Conservation (phyloP, 2,113 vertebrate genomes). For the Paracanthobrama guichenoti region DNA sequence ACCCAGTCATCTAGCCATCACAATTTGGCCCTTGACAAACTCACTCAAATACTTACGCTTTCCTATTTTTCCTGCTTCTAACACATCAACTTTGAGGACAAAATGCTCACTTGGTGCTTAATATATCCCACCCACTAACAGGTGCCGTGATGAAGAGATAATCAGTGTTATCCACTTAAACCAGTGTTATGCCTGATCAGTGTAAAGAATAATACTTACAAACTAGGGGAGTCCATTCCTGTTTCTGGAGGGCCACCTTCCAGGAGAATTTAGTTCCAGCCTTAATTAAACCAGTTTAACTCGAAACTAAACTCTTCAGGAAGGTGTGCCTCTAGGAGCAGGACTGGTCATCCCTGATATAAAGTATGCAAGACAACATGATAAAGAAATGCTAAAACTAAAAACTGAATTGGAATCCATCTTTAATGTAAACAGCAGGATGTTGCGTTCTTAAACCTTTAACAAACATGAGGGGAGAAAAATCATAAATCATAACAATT, state of each 20-base stretch:
- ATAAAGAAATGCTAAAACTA: neutral
- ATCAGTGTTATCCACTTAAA: too few relatives aligned
- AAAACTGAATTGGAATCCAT: slow-evolving; percentile 60
- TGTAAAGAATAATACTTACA: neutral
- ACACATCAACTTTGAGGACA: too few relatives aligned
- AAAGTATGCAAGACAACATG: neutral
- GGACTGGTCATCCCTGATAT: too few relatives aligned
- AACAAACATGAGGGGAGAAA: slow-evolving; percentile 66
- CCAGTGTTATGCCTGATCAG: too few relatives aligned
- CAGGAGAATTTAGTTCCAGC: neutral
- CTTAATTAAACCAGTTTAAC: neutral
- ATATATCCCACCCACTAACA: too few relatives aligned
- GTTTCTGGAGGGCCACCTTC: neutral
- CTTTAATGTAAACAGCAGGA: slow-evolving; percentile 84
- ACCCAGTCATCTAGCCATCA: too few relatives aligned
- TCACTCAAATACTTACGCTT: too few relatives aligned
- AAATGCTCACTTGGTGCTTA: too few relatives aligned
- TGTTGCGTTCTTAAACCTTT: slow-evolving; percentile 71
- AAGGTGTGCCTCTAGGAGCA: neutral
- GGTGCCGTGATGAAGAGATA: too few relatives aligned
- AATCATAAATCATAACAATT: slow-evolving; percentile 69
- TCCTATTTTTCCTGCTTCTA: too few relatives aligned
- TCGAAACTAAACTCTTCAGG: neutral
- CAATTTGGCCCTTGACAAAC: too few relatives aligned
- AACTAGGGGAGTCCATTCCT: neutral